phyloP scores from a whole-genome alignment of 2,888 invertebrate species.

The Chrysolina oricalcia region DNA sequence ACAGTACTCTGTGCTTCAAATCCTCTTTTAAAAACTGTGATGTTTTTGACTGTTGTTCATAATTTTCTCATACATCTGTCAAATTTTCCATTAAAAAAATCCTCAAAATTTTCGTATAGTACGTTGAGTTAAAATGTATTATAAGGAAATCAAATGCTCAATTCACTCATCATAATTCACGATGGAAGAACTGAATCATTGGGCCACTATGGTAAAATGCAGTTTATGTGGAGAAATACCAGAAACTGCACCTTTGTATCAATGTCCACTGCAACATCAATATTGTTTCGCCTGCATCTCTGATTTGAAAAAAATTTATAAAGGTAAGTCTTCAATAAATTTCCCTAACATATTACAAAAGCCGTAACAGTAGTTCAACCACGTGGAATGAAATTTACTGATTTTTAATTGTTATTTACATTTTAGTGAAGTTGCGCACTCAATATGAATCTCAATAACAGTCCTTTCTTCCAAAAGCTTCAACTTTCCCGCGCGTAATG shows the following conservation, averaged over 20 bases:
- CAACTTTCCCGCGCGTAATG: no score
- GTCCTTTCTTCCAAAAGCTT: no score
- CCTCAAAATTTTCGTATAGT: slow-evolving; percentile 57
- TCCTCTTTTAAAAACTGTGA: slow-evolving; percentile 1
- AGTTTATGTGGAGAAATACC: slow-evolving; percentile 64
- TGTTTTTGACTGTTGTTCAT: slow-evolving; percentile 12
- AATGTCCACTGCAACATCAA: slow-evolving; percentile 65
- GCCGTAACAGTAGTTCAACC: no score
- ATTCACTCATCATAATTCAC: slow-evolving; percentile 40
- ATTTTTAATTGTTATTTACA: no score
- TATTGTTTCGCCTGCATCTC: slow-evolving; percentile 65
- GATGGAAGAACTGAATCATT: slow-evolving; percentile 55
- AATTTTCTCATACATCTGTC: slow-evolving; percentile 29
- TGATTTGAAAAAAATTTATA: slow-evolving; percentile 57
- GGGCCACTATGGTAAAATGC: slow-evolving; percentile 59
- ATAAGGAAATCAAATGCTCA: slow-evolving; percentile 43
- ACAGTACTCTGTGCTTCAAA: no score
- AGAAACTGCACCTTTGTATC: slow-evolving; percentile 64
- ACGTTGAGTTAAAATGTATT: slow-evolving; percentile 49
- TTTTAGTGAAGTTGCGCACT: no score
- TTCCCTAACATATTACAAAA: no score
- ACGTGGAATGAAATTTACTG: no score
- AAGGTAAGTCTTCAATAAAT: slow-evolving; percentile 54
- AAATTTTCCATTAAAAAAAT: slow-evolving; percentile 33
- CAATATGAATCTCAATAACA: no score